A percentile compares a stretch with the other conserved stretches of the same genome.
These are phyloP conservation scores for Sylvilagus bachmani DNA, from an alignment of 2,113 vertebrate species.

Conservation along the genomic window DNA sequence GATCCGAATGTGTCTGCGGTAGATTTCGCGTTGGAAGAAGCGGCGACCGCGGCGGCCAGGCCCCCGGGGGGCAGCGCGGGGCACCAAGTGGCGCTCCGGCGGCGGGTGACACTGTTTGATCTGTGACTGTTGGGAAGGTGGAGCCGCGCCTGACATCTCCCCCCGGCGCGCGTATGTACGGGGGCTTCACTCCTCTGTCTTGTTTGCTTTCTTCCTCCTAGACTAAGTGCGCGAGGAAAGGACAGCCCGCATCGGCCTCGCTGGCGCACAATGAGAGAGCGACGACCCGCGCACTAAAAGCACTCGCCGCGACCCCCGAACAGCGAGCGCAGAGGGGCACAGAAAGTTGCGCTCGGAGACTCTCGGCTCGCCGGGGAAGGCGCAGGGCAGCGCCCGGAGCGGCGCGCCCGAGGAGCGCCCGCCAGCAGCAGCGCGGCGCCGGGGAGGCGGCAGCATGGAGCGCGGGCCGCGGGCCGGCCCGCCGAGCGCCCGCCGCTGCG, in stretches of 20 bases:
- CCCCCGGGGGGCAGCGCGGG: constrained; percentile 85
- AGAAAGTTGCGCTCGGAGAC: constrained; percentile 92
- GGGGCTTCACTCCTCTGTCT: constrained; percentile 90
- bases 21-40: constrained; percentile 90
- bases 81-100: constrained; percentile 91
- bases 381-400: constrained; percentile 77
- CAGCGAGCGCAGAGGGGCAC: constrained; percentile 81
- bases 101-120: constrained; percentile 93
- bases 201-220: constrained; percentile 91
- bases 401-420: constrained; percentile 70
- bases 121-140: constrained; percentile 94
- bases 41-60: constrained; percentile 86
- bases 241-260: constrained; percentile 89
- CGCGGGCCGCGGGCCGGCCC: constrained; percentile 81
- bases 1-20: constrained; percentile 89
- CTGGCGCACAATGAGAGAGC: constrained; percentile 90
- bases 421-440: constrained; percentile 69
- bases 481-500: constrained; percentile 76
- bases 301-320: constrained; percentile 87
- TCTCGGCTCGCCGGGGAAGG: constrained; percentile 89
- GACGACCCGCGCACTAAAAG: constrained; percentile 86
- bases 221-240: constrained; percentile 88
- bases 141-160: constrained; percentile 96
- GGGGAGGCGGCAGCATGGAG: constrained; percentile 77
- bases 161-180: constrained; percentile 92